Percentiles rank a stretch among this genome's conserved stretches.
Conservation (phyloP, 2,797 vertebrate species). For the Antennarius maculatus region DNA sequence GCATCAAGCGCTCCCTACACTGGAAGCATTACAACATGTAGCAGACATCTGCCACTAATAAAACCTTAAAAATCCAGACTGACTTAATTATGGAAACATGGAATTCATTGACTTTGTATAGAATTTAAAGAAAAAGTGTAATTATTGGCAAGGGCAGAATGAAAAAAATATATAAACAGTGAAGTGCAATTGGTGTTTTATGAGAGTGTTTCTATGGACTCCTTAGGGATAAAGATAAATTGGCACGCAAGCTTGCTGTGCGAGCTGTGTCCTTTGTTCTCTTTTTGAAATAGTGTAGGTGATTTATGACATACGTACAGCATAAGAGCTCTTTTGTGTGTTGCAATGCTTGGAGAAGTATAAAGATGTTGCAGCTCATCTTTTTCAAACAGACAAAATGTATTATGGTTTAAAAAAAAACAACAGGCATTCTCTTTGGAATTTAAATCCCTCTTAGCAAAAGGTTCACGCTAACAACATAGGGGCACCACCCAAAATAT, state of each 20-base stretch:
- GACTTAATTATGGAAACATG: background rate
- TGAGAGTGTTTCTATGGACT: constrained; percentile 19
- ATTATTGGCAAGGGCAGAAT: background rate
- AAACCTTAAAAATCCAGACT: background rate
- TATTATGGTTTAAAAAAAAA: too few species aligned
- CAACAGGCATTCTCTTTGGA: background rate
- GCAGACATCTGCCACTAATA: background rate
- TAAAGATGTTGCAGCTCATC: constrained; percentile 25
- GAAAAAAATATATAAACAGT: background rate
- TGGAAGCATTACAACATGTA: constrained; percentile 36
- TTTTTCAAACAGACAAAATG: constrained; percentile 9
- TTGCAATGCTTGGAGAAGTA: constrained; percentile 34
- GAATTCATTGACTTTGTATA: constrained; percentile 9
- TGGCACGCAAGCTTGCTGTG: constrained; percentile 37
- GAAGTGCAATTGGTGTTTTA: background rate
- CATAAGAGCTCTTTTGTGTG: constrained; percentile 33
- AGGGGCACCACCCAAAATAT: constrained; percentile 12
- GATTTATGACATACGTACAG: constrained; percentile 63
- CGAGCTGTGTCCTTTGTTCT: constrained; percentile 53
- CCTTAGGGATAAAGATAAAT: constrained; percentile 50
- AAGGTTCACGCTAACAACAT: constrained; percentile 4
- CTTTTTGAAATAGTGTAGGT: constrained; percentile 53
- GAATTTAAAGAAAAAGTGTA: constrained; percentile 5
- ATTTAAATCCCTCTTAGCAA: constrained; percentile 18
- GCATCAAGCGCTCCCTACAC: constrained; percentile 18